Conservation (phyloP, 1,140 invertebrate genomes). For the Lordiphosa mommai region DNA sequence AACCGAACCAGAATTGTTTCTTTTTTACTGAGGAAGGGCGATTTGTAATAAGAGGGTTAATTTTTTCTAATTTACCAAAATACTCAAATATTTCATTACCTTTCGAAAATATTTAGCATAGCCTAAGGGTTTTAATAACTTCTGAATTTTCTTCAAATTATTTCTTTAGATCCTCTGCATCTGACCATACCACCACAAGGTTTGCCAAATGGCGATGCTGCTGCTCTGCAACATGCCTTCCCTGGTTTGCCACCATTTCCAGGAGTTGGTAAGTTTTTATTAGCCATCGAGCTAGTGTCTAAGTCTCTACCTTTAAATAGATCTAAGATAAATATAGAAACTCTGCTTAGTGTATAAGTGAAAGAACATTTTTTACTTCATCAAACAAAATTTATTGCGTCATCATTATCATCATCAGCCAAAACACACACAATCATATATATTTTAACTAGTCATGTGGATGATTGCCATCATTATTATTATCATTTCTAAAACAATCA, state of each 20-base stretch:
- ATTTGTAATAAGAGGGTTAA: too few species aligned
- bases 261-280: constrained; percentile 89
- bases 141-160: background rate
- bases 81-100: too few species aligned
- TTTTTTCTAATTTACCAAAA: too few species aligned
- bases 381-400: background rate
- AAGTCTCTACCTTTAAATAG: background rate
- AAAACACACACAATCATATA: background rate
- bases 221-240: constrained; percentile 91
- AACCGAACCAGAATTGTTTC: too few species aligned
- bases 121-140: too few species aligned
- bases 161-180: constrained; percentile 71
- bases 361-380: background rate
- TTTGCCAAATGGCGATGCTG: constrained; percentile 92
- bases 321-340: constrained; percentile 7
- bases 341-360: constrained; percentile 3
- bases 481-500: constrained; percentile 44
- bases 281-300: background rate
- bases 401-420: background rate
- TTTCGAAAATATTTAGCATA: too few species aligned
- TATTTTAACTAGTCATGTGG: constrained; percentile 8
- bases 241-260: constrained; percentile 94
- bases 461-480: constrained; percentile 14
- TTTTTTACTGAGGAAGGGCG: too few species aligned
- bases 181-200: constrained; percentile 92